Percentiles rank a stretch among this genome's conserved stretches.
phyloP scores from a whole-genome alignment of 2,888 invertebrate species.

The Erebia epiphron region DNA sequence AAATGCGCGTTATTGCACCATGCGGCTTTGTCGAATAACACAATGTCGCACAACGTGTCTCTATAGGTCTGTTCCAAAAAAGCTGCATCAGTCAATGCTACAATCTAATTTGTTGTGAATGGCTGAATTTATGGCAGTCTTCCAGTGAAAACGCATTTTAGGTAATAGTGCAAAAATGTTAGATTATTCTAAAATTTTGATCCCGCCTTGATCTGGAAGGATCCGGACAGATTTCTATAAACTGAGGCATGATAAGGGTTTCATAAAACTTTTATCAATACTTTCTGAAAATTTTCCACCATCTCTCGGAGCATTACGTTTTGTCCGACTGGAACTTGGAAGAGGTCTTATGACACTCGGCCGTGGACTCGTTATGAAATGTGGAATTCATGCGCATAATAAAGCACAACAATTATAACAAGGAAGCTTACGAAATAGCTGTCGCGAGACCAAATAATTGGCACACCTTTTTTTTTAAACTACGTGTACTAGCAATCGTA shows the following conservation, averaged over 20 bases:
- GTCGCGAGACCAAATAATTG: conserved; percentile 26
- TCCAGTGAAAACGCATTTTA: no score
- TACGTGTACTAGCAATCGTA: no score
- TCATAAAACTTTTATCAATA: not conserved
- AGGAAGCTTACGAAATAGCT: conserved; percentile 28
- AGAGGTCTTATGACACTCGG: conserved; percentile 57
- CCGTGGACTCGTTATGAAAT: conserved; percentile 57
- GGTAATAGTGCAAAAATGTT: not conserved
- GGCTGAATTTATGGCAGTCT: not conserved
- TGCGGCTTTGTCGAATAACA: no score
- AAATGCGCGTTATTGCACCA: no score
- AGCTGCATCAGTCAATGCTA: no score
- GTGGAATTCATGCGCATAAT: conserved; percentile 33
- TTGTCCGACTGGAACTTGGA: conserved; percentile 60
- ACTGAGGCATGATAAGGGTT: no score
- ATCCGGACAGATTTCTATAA: no score
- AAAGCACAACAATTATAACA: conserved; percentile 26
- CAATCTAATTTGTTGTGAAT: no score
- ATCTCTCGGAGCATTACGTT: conserved; percentile 56
- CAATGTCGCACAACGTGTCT: no score
- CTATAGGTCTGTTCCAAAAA: no score
- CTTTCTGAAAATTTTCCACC: not conserved
- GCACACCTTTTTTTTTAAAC: conserved; percentile 25
- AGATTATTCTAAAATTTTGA: no score
- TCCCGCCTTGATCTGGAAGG: no score